Base-by-base conservation (phyloP, 2,797 vertebrate genomes). In the Fundulus diaphanus region DNA sequence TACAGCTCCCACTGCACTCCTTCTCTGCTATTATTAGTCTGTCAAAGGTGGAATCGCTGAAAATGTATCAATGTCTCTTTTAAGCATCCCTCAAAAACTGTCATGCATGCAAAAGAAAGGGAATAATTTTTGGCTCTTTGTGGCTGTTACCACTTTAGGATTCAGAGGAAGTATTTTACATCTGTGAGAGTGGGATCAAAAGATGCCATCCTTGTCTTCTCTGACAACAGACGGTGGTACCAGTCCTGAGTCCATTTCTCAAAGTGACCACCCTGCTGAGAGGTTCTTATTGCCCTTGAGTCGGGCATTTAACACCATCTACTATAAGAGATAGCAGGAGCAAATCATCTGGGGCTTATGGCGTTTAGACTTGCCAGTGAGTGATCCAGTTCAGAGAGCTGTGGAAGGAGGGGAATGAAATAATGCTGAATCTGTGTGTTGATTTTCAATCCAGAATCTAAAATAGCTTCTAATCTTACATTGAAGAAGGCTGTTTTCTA, bases 241-340 rank as follows among this genome's bases (percentile, higher is more conserved):
- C 72, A 31, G 69, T 82, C 72, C 77, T 67, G 70, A 76, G 72
- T 81, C 40, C 65, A 75, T 73, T 76, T 75, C 59, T 88, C 63
- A 76, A 83, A 84, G 46, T 73, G 80, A 66, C 78, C 85, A 71
- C 77, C 88, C 86, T 52, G 76, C 88, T 85, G 90, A 71, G 87
- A 86, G 66, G 42, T 48, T 80, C 85, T 87, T 84, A 87, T 89
- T 78, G 1, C 33, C 24, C 13, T 72, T 85, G 88, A 80, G 75
- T 88, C 90, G 84, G 84, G 88, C 37, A 31, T 77, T 86, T 90
- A 85, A 85, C 82, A 76, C 90, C 90, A 90, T 89, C 90, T 90
- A 89, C 90, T 85, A 90, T 68, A 71, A 85, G 85, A 69, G 80
- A 67, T 56, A 40, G 71, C 84, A 80, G 86, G 57, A 75, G 73